Conservation (phyloP, 2,888 invertebrate genomes). For the Caenorhabditis zanzibari region DNA sequence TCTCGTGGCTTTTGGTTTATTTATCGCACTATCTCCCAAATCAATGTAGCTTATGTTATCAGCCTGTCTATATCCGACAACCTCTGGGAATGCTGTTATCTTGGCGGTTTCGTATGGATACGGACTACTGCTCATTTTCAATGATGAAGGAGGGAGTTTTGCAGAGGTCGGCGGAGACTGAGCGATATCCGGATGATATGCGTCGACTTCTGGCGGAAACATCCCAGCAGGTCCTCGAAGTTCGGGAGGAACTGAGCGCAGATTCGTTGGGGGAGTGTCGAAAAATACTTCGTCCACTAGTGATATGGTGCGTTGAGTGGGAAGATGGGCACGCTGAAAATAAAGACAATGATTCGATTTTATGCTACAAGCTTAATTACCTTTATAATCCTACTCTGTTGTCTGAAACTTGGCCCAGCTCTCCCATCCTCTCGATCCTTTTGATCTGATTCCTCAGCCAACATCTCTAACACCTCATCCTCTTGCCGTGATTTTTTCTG, state of each 20-base stretch:
- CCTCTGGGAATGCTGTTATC: conserved; percentile 17
- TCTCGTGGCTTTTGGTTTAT: conserved; percentile 8
- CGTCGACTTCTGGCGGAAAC: conserved; percentile 51
- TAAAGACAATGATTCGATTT: background rate
- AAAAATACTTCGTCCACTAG: conserved; percentile 57
- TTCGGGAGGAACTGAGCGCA: background rate
- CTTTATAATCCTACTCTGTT: conserved; percentile 11
- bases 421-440: conserved; percentile 44
- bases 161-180: conserved; percentile 56
- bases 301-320: conserved; percentile 32
- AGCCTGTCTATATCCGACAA: conserved; percentile 24
- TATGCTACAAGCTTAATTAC: too few species aligned
- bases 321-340: conserved; percentile 12
- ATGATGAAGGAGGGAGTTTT: background rate
- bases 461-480: conserved; percentile 39
- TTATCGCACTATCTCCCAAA: conserved; percentile 40
- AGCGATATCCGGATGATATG: conserved; percentile 61
- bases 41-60: conserved; percentile 55
- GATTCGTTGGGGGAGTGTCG: conserved; percentile 18
- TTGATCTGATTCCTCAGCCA: conserved; percentile 39
- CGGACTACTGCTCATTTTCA: background rate
- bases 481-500: conserved; percentile 32
- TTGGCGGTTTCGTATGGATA: conserved; percentile 41
- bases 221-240: conserved; percentile 24
- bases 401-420: background rate